phyloP scores from a whole-genome alignment of 1,140 invertebrate species.

The Ostrea edulis region DNA sequence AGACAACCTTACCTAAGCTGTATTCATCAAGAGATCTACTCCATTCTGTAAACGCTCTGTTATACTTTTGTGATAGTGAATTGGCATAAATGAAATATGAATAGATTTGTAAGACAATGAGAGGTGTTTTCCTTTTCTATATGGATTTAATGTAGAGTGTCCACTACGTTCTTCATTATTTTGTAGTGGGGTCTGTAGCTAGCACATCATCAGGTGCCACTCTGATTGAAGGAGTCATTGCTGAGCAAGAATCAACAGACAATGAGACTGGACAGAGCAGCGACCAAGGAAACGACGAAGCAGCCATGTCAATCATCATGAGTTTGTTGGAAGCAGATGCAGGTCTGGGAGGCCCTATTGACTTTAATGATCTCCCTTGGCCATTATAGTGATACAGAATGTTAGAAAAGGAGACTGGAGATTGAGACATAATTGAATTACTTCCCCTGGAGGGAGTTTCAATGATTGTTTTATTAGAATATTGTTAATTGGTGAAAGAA shows the following conservation, averaged over 20 bases:
- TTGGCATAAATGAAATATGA: no score
- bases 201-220: conserved; percentile 40
- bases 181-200: neutral
- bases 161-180: neutral
- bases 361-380: conserved; percentile 93
- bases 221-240: conserved; percentile 71
- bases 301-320: conserved; percentile 96
- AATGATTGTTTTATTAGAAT: neutral
- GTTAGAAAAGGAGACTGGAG: neutral
- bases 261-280: conserved; percentile 70
- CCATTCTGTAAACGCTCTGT: no score
- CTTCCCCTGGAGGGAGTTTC: neutral
- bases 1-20: no score
- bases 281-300: conserved; percentile 90
- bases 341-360: conserved; percentile 88
- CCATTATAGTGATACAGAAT: conserved; percentile 83
- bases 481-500: neutral
- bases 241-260: conserved; percentile 69
- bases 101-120: no score
- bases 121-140: no score
- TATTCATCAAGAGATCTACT: no score
- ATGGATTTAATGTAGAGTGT: no score
- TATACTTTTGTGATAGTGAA: no score
- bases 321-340: conserved; percentile 91
- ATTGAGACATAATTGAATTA: no score